Percentiles rank a stretch among this genome's conserved stretches.
Conservation (phyloP, 2,888 invertebrate genomes). For the Drosophila neoperkinsi region DNA sequence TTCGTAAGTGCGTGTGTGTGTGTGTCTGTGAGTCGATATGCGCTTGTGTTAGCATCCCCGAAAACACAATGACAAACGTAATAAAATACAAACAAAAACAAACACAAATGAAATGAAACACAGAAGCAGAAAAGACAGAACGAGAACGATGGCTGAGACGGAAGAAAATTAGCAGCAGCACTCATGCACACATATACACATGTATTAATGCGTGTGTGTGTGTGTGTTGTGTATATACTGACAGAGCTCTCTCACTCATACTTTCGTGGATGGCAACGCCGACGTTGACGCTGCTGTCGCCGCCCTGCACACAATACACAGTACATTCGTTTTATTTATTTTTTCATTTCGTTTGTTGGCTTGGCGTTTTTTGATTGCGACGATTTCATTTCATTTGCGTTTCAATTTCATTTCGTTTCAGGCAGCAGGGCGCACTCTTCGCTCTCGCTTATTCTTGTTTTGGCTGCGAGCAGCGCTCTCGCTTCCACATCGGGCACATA, state of each 20-base stretch:
- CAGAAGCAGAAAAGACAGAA: conserved; percentile 68
- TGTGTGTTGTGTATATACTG: conserved; percentile 7
- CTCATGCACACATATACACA: conserved; percentile 22
- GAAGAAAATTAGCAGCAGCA: conserved; percentile 54
- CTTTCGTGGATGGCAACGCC: conserved; percentile 27
- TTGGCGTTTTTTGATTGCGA: conserved; percentile 67
- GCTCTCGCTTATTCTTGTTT: conserved; percentile 11
- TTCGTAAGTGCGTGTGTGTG: conserved; percentile 27
- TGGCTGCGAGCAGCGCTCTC: conserved; percentile 35
- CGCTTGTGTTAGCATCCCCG: conserved; percentile 66
- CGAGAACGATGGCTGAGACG: conserved; percentile 71
- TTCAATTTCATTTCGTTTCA: conserved; percentile 81
- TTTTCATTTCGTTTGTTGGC: conserved; percentile 78
- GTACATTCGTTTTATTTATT: conserved; percentile 76
- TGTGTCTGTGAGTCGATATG: conserved; percentile 20
- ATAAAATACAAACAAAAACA: conserved; percentile 70
- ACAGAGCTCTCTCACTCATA: conserved; percentile 54
- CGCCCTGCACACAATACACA: conserved; percentile 46
- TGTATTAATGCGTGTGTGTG: background rate
- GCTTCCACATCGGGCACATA: conserved; percentile 49
- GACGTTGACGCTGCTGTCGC: conserved; percentile 43
- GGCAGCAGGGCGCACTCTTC: conserved; percentile 32
- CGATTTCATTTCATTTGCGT: conserved; percentile 77
- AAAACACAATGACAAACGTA: conserved; percentile 80
- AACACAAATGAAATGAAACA: conserved; percentile 67